Evolutionary conservation across 2,888 invertebrate species (phyloP).

Genomic region (Drosophila paramelanica): DNA sequence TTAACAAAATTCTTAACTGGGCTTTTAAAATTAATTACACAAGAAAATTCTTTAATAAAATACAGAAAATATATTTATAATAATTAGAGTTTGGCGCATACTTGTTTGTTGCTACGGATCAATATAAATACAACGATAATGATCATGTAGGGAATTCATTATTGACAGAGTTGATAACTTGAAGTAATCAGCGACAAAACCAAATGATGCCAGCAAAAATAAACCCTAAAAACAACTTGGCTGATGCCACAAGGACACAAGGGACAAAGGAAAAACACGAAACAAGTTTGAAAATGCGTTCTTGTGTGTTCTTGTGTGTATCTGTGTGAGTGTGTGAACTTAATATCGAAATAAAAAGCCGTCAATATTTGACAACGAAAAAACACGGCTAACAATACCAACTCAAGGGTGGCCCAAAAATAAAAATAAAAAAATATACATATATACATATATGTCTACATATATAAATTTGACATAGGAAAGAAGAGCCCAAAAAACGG

Average conservation of each 20-base stretch:
- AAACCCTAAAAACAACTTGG: conserved; percentile 8
- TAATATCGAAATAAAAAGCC: conserved; percentile 59
- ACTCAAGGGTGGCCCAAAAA: conserved; percentile 17
- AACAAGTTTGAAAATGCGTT: conserved; percentile 16
- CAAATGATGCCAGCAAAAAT: conserved; percentile 41
- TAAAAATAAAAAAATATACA: not conserved
- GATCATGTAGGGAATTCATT: not conserved
- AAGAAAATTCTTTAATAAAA: no score
- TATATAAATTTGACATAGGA: conserved; percentile 37
- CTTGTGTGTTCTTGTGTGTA: conserved; percentile 2
- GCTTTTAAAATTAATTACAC: no score
- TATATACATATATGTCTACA: not conserved
- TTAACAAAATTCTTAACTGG: no score
- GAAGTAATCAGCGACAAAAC: conserved; percentile 37
- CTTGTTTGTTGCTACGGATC: no score
- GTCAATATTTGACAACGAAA: conserved; percentile 50
- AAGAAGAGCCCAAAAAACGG: conserved; percentile 19
- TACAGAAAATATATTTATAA: no score
- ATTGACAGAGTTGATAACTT: conserved; percentile 20
- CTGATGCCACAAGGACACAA: no score
- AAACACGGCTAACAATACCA: conserved; percentile 31
- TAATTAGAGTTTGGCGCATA: no score
- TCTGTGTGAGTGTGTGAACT: conserved; percentile 15
- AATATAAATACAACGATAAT: not conserved
- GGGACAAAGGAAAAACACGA: not conserved